A percentile compares a stretch with the other conserved stretches of the same genome.
Evolutionary conservation across 2,797 vertebrate genomes (phyloP).

Genomic region (Sebastiscus tertius): DNA sequence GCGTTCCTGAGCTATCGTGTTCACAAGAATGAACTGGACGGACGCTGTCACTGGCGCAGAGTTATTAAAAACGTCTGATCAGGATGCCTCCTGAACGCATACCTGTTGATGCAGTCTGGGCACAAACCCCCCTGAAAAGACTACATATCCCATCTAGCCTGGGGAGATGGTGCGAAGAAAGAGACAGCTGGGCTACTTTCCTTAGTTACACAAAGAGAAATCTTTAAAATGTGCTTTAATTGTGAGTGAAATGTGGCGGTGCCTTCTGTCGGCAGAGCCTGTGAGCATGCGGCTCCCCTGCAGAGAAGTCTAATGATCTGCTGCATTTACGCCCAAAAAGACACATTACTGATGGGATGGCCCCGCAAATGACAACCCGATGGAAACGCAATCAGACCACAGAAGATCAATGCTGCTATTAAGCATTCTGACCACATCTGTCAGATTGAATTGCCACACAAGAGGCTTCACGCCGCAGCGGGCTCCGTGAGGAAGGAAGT

Average conservation of each 20-base stretch:
- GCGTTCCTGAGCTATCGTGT: no score
- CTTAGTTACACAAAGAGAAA: neutral
- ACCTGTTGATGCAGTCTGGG: neutral
- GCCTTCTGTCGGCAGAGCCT: constrained; percentile 30
- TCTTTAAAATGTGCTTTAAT: constrained; percentile 16
- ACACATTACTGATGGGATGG: constrained; percentile 54
- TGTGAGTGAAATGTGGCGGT: constrained; percentile 10
- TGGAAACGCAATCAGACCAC: constrained; percentile 62
- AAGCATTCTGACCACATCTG: constrained; percentile 59
- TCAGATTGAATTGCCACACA: constrained; percentile 42
- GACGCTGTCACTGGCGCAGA: no score
- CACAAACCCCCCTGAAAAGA: neutral
- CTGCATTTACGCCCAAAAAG: constrained; percentile 45
- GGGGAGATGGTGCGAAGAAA: neutral
- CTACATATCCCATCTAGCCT: neutral
- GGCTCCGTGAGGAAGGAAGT: constrained; percentile 20
- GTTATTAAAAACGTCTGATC: neutral
- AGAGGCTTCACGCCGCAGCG: neutral
- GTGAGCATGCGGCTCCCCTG: constrained; percentile 18
- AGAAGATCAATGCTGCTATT: constrained; percentile 46
- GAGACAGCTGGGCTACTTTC: neutral
- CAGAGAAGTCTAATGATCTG: constrained; percentile 54
- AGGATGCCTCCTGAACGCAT: neutral
- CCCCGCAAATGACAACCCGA: constrained; percentile 45
- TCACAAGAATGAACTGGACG: no score